Base-by-base conservation (phyloP, 2,797 vertebrate species). In the Rhodeus uyekii region DNA sequence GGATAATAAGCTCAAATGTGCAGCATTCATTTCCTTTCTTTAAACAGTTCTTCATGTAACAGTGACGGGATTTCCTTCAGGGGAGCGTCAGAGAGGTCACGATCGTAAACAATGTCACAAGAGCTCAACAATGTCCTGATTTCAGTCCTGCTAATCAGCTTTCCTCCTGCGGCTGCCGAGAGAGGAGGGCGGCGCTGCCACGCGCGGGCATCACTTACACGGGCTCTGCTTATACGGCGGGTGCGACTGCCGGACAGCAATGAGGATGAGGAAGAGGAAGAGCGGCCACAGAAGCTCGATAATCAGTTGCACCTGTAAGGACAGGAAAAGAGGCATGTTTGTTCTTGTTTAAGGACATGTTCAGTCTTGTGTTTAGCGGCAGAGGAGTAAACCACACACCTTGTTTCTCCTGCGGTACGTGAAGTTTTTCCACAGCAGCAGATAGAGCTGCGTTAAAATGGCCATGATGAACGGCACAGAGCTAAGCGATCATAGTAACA, bases 391-490 rank as follows among this genome's bases (percentile, higher is more conserved):
- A 29, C n/a, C 29, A 19, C 32, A 19, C 18, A 95, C 94, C 94
- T 94, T 96, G 90, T 96, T 97, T 80, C 97, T 95, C 82, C 92
- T 90, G 84, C 96, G 95, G 82, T 96, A 97, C 0, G 93, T 95
- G 90, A 96, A 89, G 89, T 98, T 98, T 91, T 99, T 98, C 97
- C 97, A 99, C 38, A 98, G 94, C 85, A 98, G 92, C 76, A 99
- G 93, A 81, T 80, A 42, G 22, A 98, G 93, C 86, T 96, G 96
- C 34, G 90, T 94, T 81, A 94, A 89, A 89, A 95, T 86, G 0
- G 89, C 94, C 96, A 97, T 98, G 27, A 10, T 87, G 87, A 22
- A 44, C 3, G 14, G 19, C 14, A 71, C 71, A 61, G 76, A 82
- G 88, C 88, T 93, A 93, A 74, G 86, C 83, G 75, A 42, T 83